Evolutionary conservation across 2,797 vertebrate species (phyloP).

Genomic region (Gephyroberyx darwinii): DNA sequence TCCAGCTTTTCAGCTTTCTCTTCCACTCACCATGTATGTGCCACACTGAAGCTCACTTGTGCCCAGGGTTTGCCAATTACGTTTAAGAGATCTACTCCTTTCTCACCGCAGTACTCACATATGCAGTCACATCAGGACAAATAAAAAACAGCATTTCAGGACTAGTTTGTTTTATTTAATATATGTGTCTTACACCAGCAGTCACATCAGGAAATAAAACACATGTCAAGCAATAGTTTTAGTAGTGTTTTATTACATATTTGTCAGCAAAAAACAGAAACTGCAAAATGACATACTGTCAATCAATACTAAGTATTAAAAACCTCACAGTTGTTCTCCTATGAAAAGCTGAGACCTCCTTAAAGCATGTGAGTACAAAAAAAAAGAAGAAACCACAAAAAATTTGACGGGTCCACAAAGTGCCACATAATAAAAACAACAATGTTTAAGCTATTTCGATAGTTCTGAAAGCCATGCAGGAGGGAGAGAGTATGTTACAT

Average conservation of each 20-base stretch:
- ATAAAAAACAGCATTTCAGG: background rate
- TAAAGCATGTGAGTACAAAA: constrained; percentile 49
- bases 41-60: background rate
- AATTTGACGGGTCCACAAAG: constrained; percentile 47
- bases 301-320: constrained; percentile 57
- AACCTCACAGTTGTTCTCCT: constrained; percentile 49
- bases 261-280: constrained; percentile 65
- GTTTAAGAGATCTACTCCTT: background rate
- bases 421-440: constrained; percentile 48
- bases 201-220: background rate
- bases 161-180: constrained; percentile 6
- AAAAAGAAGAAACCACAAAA: constrained; percentile 48
- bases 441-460: constrained; percentile 37
- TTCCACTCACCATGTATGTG: too few relatives aligned
- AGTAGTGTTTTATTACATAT: constrained; percentile 63
- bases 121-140: background rate
- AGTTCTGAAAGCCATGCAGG: constrained; percentile 68
- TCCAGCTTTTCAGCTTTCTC: background rate
- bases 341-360: constrained; percentile 49
- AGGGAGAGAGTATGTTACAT: constrained; percentile 62
- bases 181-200: background rate
- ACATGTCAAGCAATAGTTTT: constrained; percentile 23
- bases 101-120: background rate
- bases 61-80: background rate
- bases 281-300: constrained; percentile 58